These are phyloP conservation scores for Aradus depressus DNA, from an alignment of 2,888 invertebrate species.

Conservation along the genomic window DNA sequence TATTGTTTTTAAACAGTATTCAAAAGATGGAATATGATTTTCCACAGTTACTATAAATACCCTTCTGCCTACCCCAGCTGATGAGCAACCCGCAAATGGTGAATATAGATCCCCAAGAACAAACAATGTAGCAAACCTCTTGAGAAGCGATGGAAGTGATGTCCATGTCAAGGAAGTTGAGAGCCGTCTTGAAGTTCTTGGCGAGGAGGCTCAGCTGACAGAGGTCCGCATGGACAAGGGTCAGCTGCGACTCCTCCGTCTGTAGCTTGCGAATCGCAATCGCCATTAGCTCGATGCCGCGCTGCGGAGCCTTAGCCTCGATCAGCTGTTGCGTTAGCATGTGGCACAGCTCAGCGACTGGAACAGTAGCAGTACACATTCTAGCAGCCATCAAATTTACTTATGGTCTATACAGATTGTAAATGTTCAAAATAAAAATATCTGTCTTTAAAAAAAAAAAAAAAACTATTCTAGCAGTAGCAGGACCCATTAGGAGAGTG, in stretches of 20 bases:
- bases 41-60: too few species aligned
- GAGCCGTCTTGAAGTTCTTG: conserved; percentile 83
- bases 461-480: too few species aligned
- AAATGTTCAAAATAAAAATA: too few species aligned
- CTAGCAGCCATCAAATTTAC: too few species aligned
- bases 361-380: too few species aligned
- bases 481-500: too few species aligned
- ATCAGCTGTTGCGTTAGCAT: conserved; percentile 65
- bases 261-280: conserved; percentile 82
- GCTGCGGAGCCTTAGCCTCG: conserved; percentile 63
- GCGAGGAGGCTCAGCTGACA: conserved; percentile 84
- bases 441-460: too few species aligned
- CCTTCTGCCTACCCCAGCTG: too few species aligned
- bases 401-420: too few species aligned
- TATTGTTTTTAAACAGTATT: too few species aligned
- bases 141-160: conserved; percentile 74
- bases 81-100: neutral
- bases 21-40: too few species aligned
- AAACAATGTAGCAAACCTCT: conserved; percentile 43
- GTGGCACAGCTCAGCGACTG: conserved; percentile 86
- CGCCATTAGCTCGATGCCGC: conserved; percentile 70
- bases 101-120: conserved; percentile 1
- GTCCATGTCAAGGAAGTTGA: conserved; percentile 79
- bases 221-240: conserved; percentile 86
- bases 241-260: conserved; percentile 75